Conservation (phyloP, 2,113 vertebrate genomes). For the Lontra canadensis region DNA sequence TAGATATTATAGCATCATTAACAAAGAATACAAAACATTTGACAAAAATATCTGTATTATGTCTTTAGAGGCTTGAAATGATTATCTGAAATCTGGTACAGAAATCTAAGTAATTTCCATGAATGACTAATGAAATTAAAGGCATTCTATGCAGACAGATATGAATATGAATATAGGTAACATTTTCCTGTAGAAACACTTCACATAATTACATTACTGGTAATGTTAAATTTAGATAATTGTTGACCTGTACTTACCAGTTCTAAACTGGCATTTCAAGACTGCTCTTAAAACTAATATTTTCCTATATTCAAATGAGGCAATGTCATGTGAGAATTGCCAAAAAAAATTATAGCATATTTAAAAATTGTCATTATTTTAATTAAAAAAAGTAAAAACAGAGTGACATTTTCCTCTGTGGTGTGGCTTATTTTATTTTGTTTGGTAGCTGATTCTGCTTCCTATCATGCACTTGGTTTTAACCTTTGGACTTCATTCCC, state of each 20-base stretch:
- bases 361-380: not conserved
- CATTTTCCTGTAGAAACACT: not conserved
- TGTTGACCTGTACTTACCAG: not conserved
- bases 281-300: not conserved
- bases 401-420: not conserved
- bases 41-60: not conserved
- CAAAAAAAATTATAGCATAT: not conserved
- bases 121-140: conserved; percentile 10
- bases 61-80: not conserved
- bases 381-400: not conserved
- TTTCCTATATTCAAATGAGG: not conserved
- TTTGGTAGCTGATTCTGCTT: not conserved
- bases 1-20: not conserved
- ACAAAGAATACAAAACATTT: conserved; percentile 27
- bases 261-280: conserved; percentile 29
- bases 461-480: not conserved
- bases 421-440: not conserved
- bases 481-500: not conserved
- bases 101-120: not conserved
- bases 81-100: not conserved
- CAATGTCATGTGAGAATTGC: not conserved
- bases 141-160: not conserved
- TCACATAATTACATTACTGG: not conserved
- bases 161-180: conserved; percentile 22
- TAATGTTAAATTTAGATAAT: not conserved